Percentiles rank a stretch among this genome's conserved stretches.
These are phyloP conservation scores for Rhabditoides inermis DNA, from an alignment of 2,888 invertebrate genomes.

Conservation along the genomic window DNA sequence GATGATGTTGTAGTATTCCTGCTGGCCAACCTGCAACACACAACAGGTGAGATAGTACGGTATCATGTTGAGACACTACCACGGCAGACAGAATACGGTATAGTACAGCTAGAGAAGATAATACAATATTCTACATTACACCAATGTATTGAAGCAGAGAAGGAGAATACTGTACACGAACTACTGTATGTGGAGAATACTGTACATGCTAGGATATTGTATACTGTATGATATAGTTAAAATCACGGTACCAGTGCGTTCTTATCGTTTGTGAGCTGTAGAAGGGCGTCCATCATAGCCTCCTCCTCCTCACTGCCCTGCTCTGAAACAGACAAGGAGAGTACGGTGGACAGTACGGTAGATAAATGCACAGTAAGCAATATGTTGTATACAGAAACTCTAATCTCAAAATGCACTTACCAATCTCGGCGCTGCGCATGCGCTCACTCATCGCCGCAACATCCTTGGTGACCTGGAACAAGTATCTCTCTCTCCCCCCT, in stretches of 20 bases:
- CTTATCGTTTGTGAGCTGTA: conserved; percentile 33
- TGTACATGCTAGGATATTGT: too few species aligned
- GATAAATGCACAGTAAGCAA: not conserved
- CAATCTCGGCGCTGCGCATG: too few species aligned
- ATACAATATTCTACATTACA: too few species aligned
- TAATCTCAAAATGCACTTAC: too few species aligned
- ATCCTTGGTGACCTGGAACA: too few species aligned
- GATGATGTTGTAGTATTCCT: conserved; percentile 35
- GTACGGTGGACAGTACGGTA: not conserved
- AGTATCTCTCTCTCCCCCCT: too few species aligned
- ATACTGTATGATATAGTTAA: too few species aligned
- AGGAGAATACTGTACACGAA: too few species aligned
- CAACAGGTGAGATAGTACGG: not conserved
- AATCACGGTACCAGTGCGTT: conserved; percentile 18
- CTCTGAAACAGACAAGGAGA: conserved; percentile 9
- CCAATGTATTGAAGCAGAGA: too few species aligned
- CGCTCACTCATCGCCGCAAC: too few species aligned
- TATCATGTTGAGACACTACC: not conserved
- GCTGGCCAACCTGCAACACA: conserved; percentile 20
- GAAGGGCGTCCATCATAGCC: conserved; percentile 22
- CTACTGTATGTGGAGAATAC: too few species aligned
- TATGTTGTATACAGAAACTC: not conserved
- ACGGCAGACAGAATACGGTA: not conserved
- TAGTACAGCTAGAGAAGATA: too few species aligned
- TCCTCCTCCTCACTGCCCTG: conserved; percentile 33